Evolutionary conservation across 2,888 invertebrate species (phyloP), one percentile per base, ranked within the genome.

Genomic region (Oscheius sp.): DNA sequence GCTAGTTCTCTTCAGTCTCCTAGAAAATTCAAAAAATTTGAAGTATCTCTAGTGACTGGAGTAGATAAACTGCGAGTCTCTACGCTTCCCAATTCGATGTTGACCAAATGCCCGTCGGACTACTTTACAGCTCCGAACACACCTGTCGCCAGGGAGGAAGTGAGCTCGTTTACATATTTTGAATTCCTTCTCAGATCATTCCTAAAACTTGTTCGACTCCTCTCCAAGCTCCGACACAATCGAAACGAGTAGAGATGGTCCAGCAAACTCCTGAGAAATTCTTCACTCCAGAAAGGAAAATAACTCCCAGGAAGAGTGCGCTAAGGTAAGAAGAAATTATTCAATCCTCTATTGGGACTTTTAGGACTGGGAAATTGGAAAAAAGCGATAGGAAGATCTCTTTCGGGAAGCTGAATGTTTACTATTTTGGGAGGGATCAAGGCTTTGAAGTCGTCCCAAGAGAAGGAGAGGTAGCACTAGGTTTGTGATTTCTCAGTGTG

Each of bases 391-490:
- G 37, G 20, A 42, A 29, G 12, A 42, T 61, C 23, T 10, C 15
- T 17, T 64, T 64, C 29, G 25, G 48, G 37, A 17, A 25, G 12
- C 50, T 64, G 5, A 8, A 64, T 4, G 34, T 64, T 4, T 64
- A 37, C 20, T 64, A 64, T 37, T 64, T 64, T 17, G 64, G 52
- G 2, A 6, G 64, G n/a, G 34, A 8, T 2, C 64, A 64, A 31
- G 64, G 33, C 25, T 50, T 48, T 48, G 48, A 64, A 20, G 52
- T 52, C 1, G 37, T 64, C n/a, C 64, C 64, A 0, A 34, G 50
- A 45, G 34, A 48, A 5, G 64, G 64, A 20, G 64, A 64, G n/a
- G 48, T 64, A 4, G 64, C 64, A 2, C 15, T 64, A 15, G 63
- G 63, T 63, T 25, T 45, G 17, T 4, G 10, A 23, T 3, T 20